Percentiles rank a stretch among this genome's conserved stretches.
Conservation (phyloP, 2,113 vertebrate genomes). For the Pseudorasbora parva region DNA sequence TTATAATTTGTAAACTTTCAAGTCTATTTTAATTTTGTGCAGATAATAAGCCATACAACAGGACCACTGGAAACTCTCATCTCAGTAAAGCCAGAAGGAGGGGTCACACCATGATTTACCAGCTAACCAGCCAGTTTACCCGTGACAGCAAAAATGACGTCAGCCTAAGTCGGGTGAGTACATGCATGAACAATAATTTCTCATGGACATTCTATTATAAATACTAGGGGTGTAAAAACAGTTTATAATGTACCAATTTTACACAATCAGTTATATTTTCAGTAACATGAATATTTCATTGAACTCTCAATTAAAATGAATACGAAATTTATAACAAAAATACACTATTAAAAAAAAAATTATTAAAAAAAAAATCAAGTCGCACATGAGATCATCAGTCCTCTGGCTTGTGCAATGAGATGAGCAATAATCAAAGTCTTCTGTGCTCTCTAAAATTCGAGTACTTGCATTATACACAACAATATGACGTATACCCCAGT, state of each 20-base stretch:
- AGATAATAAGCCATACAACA: conserved; percentile 80
- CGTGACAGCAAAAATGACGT: conserved; percentile 76
- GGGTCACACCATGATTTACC: conserved; percentile 82
- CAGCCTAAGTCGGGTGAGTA: conserved; percentile 86
- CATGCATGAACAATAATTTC: neutral
- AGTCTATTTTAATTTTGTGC: conserved; percentile 31
- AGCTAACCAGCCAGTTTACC: conserved; percentile 83
- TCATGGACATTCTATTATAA: neutral
- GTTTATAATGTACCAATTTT: neutral
- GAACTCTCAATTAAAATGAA: neutral
- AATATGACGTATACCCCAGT: neutral
- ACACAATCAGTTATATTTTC: too few species aligned
- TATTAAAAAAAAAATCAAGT: neutral
- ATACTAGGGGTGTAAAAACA: neutral
- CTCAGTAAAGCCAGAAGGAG: conserved; percentile 81
- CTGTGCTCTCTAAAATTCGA: too few species aligned
- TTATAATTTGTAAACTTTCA: neutral
- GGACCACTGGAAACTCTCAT: conserved; percentile 77
- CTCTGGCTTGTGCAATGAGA: neutral
- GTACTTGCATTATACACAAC: neutral
- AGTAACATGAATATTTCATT: neutral
- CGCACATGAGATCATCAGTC: too few species aligned
- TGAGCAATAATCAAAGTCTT: neutral
- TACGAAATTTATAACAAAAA: neutral
- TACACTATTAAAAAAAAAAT: neutral